Percentiles rank a stretch among this genome's conserved stretches.
Evolutionary conservation across 2,888 invertebrate species (phyloP).

Genomic region (Anaspis maculata): DNA sequence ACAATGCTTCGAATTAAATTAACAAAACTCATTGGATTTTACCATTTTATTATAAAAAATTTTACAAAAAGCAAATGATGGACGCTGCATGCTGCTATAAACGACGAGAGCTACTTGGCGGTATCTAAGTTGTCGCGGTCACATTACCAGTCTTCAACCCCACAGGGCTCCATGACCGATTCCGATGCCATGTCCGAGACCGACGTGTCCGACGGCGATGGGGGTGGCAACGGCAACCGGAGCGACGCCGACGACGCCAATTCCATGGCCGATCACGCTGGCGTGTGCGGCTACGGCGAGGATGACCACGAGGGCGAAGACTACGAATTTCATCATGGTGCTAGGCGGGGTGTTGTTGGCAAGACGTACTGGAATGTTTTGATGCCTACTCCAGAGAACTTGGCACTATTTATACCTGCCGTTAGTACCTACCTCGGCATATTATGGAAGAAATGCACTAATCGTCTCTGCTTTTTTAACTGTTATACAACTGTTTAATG

Average conservation of each 20-base stretch:
- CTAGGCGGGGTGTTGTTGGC: slow-evolving; percentile 7
- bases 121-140: too few species aligned
- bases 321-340: slow-evolving; percentile 19
- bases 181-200: neutral
- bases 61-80: too few species aligned
- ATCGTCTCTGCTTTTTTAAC: too few species aligned
- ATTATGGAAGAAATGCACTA: too few species aligned
- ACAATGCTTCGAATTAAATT: too few species aligned
- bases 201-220: slow-evolving; percentile 1
- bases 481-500: too few species aligned
- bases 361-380: slow-evolving; percentile 8
- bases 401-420: slow-evolving; percentile 3
- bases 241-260: slow-evolving; percentile 12
- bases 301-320: slow-evolving; percentile 15
- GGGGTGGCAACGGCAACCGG: slow-evolving; percentile 3
- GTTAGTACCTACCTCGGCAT: too few species aligned
- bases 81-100: too few species aligned
- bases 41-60: too few species aligned
- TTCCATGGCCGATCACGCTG: slow-evolving; percentile 11
- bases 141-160: slow-evolving; percentile 1
- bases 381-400: slow-evolving; percentile 1
- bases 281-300: slow-evolving; percentile 14
- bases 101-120: too few species aligned
- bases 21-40: too few species aligned
- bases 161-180: neutral